Conservation (phyloP, 2,888 invertebrate genomes). For the Smittia sp. region DNA sequence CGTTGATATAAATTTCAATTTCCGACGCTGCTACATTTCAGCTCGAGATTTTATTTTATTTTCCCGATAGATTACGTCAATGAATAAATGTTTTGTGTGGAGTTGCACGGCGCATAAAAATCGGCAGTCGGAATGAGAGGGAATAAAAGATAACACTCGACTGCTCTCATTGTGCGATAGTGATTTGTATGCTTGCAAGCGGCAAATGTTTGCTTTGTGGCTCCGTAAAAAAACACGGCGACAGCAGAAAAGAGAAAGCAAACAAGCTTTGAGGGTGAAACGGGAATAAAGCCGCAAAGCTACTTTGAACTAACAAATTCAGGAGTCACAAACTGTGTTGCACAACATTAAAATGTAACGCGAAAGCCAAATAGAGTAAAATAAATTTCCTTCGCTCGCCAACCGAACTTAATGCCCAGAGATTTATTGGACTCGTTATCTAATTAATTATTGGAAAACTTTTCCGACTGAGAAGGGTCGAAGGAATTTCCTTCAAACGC, state of each 20-base stretch:
- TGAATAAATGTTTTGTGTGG: not conserved
- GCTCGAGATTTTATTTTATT: not conserved
- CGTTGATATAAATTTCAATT: conserved; percentile 18
- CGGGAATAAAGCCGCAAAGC: too few species aligned
- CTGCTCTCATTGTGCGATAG: not conserved
- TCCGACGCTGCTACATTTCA: not conserved
- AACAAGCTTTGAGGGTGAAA: not conserved
- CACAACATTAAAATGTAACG: too few species aligned
- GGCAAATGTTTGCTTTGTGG: not conserved
- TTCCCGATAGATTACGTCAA: conserved; percentile 18
- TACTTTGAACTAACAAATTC: too few species aligned
- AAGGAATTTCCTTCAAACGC: not conserved
- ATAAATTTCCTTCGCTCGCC: too few species aligned
- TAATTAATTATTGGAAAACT: conserved; percentile 3
- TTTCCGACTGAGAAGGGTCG: not conserved
- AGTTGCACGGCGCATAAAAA: not conserved
- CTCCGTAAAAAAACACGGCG: not conserved
- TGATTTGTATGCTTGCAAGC: not conserved
- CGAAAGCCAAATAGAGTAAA: too few species aligned
- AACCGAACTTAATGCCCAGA: too few species aligned
- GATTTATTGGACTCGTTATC: not conserved
- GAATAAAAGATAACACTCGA: conserved; percentile 4
- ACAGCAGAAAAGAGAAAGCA: not conserved
- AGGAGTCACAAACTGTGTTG: too few species aligned
- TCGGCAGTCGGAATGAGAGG: not conserved